Evolutionary conservation across 2,113 vertebrate genomes (phyloP).

Genomic region (Manacus vitellinus): DNA sequence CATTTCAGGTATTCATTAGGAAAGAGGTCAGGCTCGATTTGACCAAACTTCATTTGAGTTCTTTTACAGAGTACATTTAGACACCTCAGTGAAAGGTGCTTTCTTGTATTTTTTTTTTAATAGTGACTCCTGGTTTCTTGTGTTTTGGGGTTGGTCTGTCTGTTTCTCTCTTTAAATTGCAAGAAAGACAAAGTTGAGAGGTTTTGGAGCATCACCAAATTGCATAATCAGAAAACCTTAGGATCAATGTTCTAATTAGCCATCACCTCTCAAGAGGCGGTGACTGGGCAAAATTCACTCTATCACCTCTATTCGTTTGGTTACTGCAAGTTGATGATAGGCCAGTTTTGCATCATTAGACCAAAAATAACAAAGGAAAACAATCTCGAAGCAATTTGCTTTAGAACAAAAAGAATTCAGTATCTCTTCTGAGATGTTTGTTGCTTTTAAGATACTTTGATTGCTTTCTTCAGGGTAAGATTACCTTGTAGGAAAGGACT

Average conservation of each 20-base stretch:
- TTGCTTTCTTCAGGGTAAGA: not conserved
- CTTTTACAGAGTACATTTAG: not conserved
- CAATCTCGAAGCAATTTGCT: not conserved
- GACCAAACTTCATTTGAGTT: not conserved
- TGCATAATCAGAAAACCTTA: not conserved
- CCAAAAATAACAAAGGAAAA: not conserved
- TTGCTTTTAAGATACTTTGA: not conserved
- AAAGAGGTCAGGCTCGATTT: not conserved
- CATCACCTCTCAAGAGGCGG: not conserved
- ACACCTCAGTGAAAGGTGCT: not conserved
- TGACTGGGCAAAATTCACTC: not conserved
- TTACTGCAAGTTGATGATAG: not conserved
- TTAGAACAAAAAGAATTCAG: not conserved
- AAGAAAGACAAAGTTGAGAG: not conserved
- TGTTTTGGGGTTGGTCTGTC: not conserved
- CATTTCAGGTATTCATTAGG: not conserved
- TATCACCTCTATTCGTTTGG: not conserved
- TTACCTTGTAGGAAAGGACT: not conserved
- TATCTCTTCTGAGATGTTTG: not conserved
- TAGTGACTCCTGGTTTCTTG: not conserved
- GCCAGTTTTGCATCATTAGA: not conserved
- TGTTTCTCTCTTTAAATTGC: not conserved
- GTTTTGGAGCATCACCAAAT: not conserved
- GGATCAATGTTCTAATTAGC: not conserved
- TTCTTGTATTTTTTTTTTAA: not conserved